Conservation (phyloP, 2,113 vertebrate species). For the Trematocara marginatum region DNA sequence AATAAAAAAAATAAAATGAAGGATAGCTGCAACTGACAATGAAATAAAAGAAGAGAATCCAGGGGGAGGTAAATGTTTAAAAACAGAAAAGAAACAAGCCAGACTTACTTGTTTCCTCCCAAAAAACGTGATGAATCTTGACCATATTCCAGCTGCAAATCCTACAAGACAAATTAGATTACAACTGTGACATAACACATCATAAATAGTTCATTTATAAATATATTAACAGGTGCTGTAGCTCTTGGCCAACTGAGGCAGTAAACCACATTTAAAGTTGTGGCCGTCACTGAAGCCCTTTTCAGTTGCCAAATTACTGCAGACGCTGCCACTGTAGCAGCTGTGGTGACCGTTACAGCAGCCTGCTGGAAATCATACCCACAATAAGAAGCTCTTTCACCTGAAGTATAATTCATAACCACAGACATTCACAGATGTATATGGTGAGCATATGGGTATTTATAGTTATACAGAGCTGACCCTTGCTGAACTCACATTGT, state of each 20-base stretch:
- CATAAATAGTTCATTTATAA: background rate
- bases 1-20: accelerated
- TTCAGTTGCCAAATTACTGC: background rate
- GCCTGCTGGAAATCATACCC: background rate
- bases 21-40: background rate
- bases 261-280: background rate
- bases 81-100: background rate
- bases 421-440: background rate
- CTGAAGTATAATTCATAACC: background rate
- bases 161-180: conserved; percentile 67
- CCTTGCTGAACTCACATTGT: background rate
- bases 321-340: background rate
- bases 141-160: conserved; percentile 88
- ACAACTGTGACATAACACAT: background rate
- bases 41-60: background rate
- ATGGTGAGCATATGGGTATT: background rate
- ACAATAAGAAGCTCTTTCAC: background rate
- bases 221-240: background rate
- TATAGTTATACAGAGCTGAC: background rate
- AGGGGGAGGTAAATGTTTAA: background rate
- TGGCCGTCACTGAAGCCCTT: background rate
- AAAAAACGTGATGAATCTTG: conserved; percentile 83
- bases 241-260: background rate
- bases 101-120: conserved; percentile 92
- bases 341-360: background rate